Conservation (phyloP, 2,888 invertebrate genomes). For the Phaonia tiefii region DNA sequence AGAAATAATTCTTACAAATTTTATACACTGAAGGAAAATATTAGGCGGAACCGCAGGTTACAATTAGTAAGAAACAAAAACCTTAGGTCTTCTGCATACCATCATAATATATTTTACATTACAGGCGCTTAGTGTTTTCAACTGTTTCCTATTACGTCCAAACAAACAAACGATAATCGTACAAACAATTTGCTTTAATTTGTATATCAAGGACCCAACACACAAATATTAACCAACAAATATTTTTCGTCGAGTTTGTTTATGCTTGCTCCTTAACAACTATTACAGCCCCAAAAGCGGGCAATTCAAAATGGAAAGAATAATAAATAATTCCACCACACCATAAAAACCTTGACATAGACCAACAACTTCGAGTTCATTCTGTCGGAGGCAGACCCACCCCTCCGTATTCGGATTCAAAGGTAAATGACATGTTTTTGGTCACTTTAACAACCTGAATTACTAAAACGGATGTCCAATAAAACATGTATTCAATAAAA, state of each 20-base stretch:
- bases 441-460: slow-evolving; percentile 20
- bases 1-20: slow-evolving; percentile 16
- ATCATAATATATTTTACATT: too few species aligned
- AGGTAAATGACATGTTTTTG: slow-evolving; percentile 42
- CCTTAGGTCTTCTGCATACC: too few species aligned
- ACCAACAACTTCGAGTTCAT: slow-evolving; percentile 3
- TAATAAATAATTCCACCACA: slow-evolving; percentile 6
- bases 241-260: background rate
- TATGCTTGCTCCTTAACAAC: background rate
- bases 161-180: too few species aligned
- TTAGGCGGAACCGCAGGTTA: background rate
- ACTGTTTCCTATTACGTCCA: too few species aligned
- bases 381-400: background rate
- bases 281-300: background rate
- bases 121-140: too few species aligned
- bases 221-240: background rate
- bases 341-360: slow-evolving; percentile 34
- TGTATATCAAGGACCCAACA: too few species aligned
- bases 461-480: slow-evolving; percentile 25
- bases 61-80: too few species aligned
- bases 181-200: too few species aligned
- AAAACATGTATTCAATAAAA: slow-evolving; percentile 44
- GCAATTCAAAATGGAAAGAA: background rate
- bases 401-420: background rate
- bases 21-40: background rate